Percentiles rank a stretch among this genome's conserved stretches.
phyloP scores from a whole-genome alignment of 1,140 invertebrate species.

The Drosophila littoralis region DNA sequence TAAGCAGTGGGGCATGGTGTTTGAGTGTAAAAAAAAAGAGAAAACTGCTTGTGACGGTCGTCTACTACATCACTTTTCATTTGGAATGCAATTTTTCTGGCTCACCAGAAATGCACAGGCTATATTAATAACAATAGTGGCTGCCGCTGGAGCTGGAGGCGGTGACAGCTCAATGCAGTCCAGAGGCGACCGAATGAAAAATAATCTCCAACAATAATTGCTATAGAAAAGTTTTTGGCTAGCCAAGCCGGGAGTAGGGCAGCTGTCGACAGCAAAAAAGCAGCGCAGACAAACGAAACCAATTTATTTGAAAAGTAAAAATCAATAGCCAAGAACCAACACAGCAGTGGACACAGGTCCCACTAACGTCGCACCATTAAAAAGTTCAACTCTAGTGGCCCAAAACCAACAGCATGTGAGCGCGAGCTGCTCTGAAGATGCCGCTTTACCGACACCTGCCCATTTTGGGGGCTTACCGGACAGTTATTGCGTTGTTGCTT shows the following conservation, averaged over 20 bases:
- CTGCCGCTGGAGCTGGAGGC: constrained; percentile 38
- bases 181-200: constrained; percentile 62
- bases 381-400: constrained; percentile 18
- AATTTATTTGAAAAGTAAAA: constrained; percentile 82
- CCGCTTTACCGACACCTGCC: constrained; percentile 6
- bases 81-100: constrained; percentile 64
- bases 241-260: constrained; percentile 8
- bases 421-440: constrained; percentile 2
- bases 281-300: constrained; percentile 77
- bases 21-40: too few relatives aligned
- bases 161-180: constrained; percentile 45
- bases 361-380: constrained; percentile 27
- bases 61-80: constrained; percentile 55
- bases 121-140: constrained; percentile 77
- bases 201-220: constrained; percentile 79
- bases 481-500: not conserved
- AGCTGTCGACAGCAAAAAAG: constrained; percentile 40
- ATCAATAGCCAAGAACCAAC: constrained; percentile 65
- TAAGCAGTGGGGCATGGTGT: not conserved
- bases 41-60: constrained; percentile 7
- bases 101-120: constrained; percentile 47
- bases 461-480: not conserved
- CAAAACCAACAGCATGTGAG: constrained; percentile 9
- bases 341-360: not conserved
- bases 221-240: constrained; percentile 66